Evolutionary conservation across 2,888 invertebrate genomes (phyloP).

Genomic region (Thymelicus acteon): DNA sequence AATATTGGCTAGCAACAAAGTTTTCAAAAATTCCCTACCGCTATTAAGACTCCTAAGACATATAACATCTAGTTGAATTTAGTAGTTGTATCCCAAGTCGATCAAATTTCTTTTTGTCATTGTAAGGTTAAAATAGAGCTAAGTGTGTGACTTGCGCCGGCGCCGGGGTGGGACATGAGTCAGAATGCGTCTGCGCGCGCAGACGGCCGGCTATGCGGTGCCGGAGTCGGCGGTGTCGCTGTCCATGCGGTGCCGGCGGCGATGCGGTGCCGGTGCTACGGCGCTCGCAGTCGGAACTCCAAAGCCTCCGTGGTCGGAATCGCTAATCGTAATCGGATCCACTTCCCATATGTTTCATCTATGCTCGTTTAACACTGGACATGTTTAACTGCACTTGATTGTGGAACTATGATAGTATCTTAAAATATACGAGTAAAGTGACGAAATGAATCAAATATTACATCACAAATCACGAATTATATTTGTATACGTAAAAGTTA

Average conservation of each 20-base stretch:
- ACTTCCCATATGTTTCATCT: constrained; percentile 27
- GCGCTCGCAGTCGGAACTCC: constrained; percentile 21
- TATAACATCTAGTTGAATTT: no score
- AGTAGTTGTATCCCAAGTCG: not conserved
- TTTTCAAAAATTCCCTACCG: no score
- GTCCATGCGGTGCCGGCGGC: not conserved
- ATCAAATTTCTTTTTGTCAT: not conserved
- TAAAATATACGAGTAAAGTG: no score
- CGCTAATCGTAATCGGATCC: constrained; percentile 22
- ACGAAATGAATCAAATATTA: no score
- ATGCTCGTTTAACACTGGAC: not conserved
- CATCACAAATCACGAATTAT: no score
- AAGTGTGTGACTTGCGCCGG: constrained; percentile 27
- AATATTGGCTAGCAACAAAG: no score
- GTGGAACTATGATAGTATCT: no score
- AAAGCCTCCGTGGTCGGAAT: constrained; percentile 38
- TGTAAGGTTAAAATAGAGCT: constrained; percentile 7
- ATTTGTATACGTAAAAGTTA: no score
- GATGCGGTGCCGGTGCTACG: not conserved
- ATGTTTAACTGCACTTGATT: no score
- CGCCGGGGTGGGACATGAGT: constrained; percentile 43
- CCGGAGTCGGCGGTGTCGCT: not conserved
- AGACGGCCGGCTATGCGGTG: constrained; percentile 46
- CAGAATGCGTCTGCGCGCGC: constrained; percentile 49
- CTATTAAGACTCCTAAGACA: no score